Conservation (phyloP, 1,140 invertebrate genomes). For the Melitaea cinxia region DNA sequence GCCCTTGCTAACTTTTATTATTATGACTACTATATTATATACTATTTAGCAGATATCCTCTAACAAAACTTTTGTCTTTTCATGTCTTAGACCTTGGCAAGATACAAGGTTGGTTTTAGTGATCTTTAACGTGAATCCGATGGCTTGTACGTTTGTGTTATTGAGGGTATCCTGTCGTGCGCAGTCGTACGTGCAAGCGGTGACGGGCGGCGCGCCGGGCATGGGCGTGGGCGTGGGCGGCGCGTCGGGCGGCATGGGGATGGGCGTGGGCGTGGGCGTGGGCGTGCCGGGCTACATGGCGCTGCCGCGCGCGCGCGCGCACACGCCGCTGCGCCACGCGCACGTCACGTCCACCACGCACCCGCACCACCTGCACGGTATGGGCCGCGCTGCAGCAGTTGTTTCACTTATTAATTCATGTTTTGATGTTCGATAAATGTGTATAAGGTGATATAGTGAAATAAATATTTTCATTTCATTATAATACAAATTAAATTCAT, state of each 20-base stretch:
- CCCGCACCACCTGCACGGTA: slow-evolving; percentile 73
- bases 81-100: slow-evolving; percentile 40
- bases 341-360: slow-evolving; percentile 78
- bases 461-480: no score
- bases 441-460: no score
- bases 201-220: slow-evolving; percentile 29
- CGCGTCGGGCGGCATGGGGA: slow-evolving; percentile 28
- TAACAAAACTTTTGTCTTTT: slow-evolving; percentile 6
- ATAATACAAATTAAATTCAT: no score
- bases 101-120: slow-evolving; percentile 36
- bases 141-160: not conserved
- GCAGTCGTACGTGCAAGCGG: slow-evolving; percentile 23
- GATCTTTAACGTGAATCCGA: not conserved
- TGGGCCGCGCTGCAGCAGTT: not conserved
- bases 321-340: slow-evolving; percentile 75
- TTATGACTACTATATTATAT: no score
- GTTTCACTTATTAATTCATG: no score
- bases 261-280: slow-evolving; percentile 17
- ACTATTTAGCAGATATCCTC: not conserved
- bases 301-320: slow-evolving; percentile 69
- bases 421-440: no score
- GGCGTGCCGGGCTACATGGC: slow-evolving; percentile 46
- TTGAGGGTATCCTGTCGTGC: not conserved
- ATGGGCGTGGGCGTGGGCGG: slow-evolving; percentile 35
- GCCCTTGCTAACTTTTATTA: no score